These are phyloP conservation scores for Sycophila texana DNA, from an alignment of 2,888 invertebrate genomes.

Conservation along the genomic window DNA sequence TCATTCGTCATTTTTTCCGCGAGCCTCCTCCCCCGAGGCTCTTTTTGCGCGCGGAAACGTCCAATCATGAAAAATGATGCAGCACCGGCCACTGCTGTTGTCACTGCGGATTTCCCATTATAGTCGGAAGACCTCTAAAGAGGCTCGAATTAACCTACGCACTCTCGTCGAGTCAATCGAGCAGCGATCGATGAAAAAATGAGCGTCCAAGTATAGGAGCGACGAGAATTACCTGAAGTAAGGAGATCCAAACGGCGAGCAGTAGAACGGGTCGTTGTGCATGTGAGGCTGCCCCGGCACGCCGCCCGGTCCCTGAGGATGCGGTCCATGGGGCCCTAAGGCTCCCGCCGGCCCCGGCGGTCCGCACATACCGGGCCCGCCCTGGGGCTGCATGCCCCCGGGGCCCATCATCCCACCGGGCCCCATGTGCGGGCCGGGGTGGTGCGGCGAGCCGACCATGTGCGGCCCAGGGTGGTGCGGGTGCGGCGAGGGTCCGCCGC, in stretches of 20 bases:
- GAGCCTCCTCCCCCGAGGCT: background rate
- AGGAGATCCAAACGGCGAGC: conserved; percentile 79
- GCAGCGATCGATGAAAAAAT: no score
- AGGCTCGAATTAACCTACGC: no score
- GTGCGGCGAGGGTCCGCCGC: conserved; percentile 73
- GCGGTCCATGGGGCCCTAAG: conserved; percentile 66
- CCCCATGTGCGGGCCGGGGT: conserved; percentile 73
- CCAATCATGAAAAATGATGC: background rate
- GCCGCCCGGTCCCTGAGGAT: conserved; percentile 69
- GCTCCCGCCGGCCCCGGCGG: conserved; percentile 71
- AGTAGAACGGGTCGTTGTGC: conserved; percentile 79
- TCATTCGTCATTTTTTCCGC: conserved; percentile 1
- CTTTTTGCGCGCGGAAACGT: background rate
- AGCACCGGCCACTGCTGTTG: background rate
- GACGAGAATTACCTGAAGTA: conserved; percentile 79
- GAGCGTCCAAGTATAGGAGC: no score
- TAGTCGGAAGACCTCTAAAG: no score
- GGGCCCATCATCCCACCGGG: conserved; percentile 68
- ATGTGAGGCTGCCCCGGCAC: conserved; percentile 76
- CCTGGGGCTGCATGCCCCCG: conserved; percentile 71
- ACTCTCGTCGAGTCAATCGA: no score
- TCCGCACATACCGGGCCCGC: conserved; percentile 72
- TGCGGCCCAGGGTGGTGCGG: conserved; percentile 72
- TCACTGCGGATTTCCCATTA: no score
- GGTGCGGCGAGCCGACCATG: conserved; percentile 74